These are phyloP conservation scores for Mus spicilegus DNA, from an alignment of 2,113 vertebrate genomes.

Conservation along the genomic window DNA sequence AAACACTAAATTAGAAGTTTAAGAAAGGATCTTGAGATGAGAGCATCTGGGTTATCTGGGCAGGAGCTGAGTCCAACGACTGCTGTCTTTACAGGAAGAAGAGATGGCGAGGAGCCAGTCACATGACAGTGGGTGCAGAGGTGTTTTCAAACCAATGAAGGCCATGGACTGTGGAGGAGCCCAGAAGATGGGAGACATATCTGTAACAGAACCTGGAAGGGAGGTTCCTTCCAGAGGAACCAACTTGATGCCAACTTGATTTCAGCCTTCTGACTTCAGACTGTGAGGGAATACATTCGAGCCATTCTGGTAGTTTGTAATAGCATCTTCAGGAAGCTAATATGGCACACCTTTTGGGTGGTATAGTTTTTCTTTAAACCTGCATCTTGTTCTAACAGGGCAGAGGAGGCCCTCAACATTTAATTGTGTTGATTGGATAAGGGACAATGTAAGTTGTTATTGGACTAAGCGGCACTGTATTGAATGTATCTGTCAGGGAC, in stretches of 20 bases:
- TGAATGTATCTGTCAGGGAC: not conserved
- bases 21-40: not conserved
- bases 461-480: not conserved
- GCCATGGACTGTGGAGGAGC: accelerated
- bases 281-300: not conserved
- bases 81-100: not conserved
- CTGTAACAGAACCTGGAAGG: not conserved
- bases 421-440: not conserved
- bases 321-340: not conserved
- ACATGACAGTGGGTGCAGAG: not conserved
- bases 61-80: not conserved
- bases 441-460: not conserved
- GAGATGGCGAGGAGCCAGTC: not conserved
- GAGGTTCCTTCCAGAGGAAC: not conserved
- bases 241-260: not conserved
- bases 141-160: not conserved
- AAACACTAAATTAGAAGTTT: not conserved
- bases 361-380: not conserved
- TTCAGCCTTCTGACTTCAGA: not conserved
- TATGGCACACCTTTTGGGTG: no score
- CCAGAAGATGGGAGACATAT: not conserved
- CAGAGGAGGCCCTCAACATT: not conserved
- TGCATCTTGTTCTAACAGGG: not conserved
- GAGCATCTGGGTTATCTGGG: not conserved
- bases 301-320: not conserved